Conservation (phyloP, 1,140 invertebrate species). For the Maniola jurtina region DNA sequence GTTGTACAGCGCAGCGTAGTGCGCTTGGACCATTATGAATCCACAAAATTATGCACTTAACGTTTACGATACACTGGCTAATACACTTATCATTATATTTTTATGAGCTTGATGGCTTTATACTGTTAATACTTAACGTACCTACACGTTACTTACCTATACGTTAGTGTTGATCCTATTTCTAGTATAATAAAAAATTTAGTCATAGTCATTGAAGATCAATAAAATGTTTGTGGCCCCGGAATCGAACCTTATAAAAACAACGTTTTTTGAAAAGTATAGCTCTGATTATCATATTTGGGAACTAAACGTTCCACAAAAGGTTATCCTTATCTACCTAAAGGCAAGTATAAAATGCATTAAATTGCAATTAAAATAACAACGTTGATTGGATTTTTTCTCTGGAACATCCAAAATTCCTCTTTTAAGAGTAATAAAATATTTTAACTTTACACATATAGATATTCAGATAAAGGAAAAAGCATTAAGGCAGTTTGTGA, state of each 20-base stretch:
- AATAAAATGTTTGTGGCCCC: too few relatives aligned
- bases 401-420: slow-evolving; percentile 14
- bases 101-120: neutral
- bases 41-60: too few relatives aligned
- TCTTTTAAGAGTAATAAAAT: slow-evolving; percentile 10
- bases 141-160: neutral
- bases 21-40: too few relatives aligned
- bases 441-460: slow-evolving; percentile 11
- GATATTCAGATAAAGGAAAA: neutral
- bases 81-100: slow-evolving; percentile 2
- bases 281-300: too few relatives aligned
- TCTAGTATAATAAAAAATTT: too few relatives aligned
- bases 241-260: too few relatives aligned
- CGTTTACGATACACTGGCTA: neutral
- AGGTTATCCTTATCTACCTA: neutral
- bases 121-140: too few relatives aligned
- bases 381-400: neutral
- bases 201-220: too few relatives aligned
- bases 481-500: neutral
- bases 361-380: slow-evolving; percentile 11
- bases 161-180: too few relatives aligned
- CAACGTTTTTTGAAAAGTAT: too few relatives aligned
- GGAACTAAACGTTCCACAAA: neutral
- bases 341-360: neutral
- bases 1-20: too few relatives aligned